Evolutionary conservation across 2,797 vertebrate genomes (phyloP), one percentile per base, ranked within the genome.

Genomic region (Melanogrammus aeglefinus): DNA sequence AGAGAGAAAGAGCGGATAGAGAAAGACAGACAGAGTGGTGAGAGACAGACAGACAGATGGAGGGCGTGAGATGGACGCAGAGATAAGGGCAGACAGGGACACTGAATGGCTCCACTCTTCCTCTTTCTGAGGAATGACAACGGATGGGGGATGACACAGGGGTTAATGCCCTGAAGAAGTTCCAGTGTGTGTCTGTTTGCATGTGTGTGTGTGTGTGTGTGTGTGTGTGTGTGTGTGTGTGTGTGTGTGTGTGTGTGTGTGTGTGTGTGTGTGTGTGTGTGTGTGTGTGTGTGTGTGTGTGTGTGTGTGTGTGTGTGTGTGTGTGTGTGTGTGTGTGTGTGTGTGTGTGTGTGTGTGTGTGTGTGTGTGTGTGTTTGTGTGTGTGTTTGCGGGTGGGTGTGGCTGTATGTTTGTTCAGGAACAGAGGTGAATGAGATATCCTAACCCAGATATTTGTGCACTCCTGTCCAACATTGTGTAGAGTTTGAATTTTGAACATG

Each of bases 251-350:
- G 76, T 24, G 76, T 35, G 33, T 38, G 4, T 38, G 71, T 72
- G 71, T 72, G 31, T 36, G 71, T 72, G 71, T 72, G 71, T 72
- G 31, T 33, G 71, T 44, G 41, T 14, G 41, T 44, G 70, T 72
- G 70, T 72, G 70, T 72, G 70, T 72, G 70, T 72, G 70, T 35
- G 29, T 35, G 70, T 72, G 70, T 72, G 70, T 72, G 76, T 70
- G 16, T 31, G 13, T 18, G 63, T 27, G 63, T 72, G 31, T 72
- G 71, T 72, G 35, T 70, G 63, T 29, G 24, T 14, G 12, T 31
- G 27, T 16, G 76, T 24, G 63, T 21, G 16, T 69, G 9, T 24
- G 71, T 33, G 71, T 72, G 71, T 72, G 71, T 72, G 71, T 72
- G 71, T 72, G 31, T 31, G 29, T 44, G 29, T 72, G 71, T n/a